Conservation (phyloP, 2,797 vertebrate genomes). For the Sebastes minor region DNA sequence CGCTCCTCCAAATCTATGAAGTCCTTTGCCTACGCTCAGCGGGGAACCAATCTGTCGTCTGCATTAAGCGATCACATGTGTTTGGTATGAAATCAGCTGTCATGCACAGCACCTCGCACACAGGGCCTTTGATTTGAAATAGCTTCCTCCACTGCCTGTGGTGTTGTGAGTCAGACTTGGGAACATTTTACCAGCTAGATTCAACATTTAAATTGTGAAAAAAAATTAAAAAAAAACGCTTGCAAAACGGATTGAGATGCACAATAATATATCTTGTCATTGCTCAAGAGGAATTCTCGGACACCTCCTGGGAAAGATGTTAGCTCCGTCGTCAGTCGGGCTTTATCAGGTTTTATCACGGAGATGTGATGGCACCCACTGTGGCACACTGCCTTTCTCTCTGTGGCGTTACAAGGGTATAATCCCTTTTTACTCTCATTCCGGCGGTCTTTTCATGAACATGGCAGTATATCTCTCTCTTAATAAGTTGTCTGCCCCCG, state of each 20-base stretch:
- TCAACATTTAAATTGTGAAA: neutral
- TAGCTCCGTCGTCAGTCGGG: neutral
- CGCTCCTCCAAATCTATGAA: neutral
- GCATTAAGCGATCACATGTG: neutral
- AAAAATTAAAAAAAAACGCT: too few species aligned
- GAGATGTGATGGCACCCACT: neutral
- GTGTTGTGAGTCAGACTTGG: neutral
- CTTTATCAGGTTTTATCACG: neutral
- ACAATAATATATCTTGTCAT: neutral
- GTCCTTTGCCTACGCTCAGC: neutral
- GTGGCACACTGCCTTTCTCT: neutral
- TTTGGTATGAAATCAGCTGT: conserved; percentile 23
- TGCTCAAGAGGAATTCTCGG: neutral
- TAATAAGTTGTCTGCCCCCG: too few species aligned
- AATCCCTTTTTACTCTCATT: neutral
- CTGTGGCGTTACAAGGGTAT: neutral
- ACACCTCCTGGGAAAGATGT: neutral
- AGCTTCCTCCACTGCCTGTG: neutral
- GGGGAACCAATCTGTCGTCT: neutral
- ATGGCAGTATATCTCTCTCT: too few species aligned
- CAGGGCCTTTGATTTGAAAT: conserved; percentile 40
- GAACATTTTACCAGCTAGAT: neutral
- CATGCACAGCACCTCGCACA: neutral
- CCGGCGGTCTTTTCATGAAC: too few species aligned
- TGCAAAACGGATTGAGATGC: neutral